Percentiles rank a stretch among this genome's conserved stretches.
phyloP scores from a whole-genome alignment of 2,888 invertebrate genomes.

The Pimpla rufipes region DNA sequence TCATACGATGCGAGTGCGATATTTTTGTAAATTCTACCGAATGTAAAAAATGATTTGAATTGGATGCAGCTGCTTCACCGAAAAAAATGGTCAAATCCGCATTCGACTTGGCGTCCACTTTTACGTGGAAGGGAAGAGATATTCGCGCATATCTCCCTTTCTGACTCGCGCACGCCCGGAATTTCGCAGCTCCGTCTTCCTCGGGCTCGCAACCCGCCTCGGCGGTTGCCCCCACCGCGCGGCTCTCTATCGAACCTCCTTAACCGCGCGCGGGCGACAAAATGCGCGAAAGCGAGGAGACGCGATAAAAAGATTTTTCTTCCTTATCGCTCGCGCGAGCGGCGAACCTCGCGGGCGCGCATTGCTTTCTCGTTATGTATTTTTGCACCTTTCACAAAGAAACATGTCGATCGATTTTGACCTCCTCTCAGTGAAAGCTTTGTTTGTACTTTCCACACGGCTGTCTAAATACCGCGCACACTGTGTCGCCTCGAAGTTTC shows the following conservation, averaged over 20 bases:
- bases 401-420: no score
- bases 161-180: neutral
- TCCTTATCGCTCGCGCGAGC: neutral
- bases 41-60: no score
- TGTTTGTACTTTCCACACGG: no score
- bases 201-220: neutral
- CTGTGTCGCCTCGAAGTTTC: no score
- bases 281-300: neutral
- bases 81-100: slow-evolving; percentile 17
- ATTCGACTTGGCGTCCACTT: neutral
- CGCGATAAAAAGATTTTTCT: neutral
- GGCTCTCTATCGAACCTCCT: neutral
- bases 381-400: no score
- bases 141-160: neutral
- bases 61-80: slow-evolving; percentile 41
- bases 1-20: no score
- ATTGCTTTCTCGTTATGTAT: no score
- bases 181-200: slow-evolving; percentile 1
- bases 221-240: neutral
- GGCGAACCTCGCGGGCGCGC: no score
- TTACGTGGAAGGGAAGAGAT: neutral
- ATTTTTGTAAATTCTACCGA: no score
- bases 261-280: neutral
- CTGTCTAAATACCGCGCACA: no score
- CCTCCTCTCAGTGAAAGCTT: no score